Evolutionary conservation across 2,797 vertebrate species (phyloP).

Genomic region (Macroramphosus scolopax): DNA sequence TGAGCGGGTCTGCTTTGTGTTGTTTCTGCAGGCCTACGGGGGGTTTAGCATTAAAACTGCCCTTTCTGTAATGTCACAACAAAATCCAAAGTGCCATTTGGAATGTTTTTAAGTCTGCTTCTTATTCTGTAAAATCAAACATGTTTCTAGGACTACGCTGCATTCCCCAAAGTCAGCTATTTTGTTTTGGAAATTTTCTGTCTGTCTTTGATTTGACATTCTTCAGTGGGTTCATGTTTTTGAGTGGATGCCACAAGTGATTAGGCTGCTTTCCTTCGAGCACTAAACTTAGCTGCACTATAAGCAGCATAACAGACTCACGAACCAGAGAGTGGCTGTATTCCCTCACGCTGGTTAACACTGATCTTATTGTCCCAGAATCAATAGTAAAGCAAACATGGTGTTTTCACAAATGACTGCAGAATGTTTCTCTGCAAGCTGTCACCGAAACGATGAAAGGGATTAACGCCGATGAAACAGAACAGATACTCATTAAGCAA

Average conservation of each 20-base stretch:
- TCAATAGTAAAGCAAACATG: constrained; percentile 35
- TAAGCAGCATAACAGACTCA: constrained; percentile 40
- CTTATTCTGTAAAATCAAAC: constrained; percentile 45
- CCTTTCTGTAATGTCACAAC: constrained; percentile 20
- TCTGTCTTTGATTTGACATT: constrained; percentile 36
- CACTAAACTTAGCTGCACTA: constrained; percentile 47
- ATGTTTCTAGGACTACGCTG: constrained; percentile 34
- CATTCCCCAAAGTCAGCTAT: constrained; percentile 20
- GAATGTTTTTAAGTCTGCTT: constrained; percentile 27
- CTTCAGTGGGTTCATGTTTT: constrained; percentile 54
- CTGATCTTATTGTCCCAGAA: constrained; percentile 43
- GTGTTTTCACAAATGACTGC: constrained; percentile 46
- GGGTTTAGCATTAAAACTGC: constrained; percentile 14
- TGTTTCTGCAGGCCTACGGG: constrained; percentile 25
- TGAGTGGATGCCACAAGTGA: constrained; percentile 51
- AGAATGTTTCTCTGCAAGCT: constrained; percentile 45
- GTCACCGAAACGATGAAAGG: constrained; percentile 34
- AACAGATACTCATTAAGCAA: constrained; percentile 29
- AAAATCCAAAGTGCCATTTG: constrained; percentile 29
- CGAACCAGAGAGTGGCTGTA: constrained; percentile 39
- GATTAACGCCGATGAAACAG: constrained; percentile 26
- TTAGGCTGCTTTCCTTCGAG: constrained; percentile 45
- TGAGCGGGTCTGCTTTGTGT: constrained; percentile 26
- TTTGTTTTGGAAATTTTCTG: constrained; percentile 41
- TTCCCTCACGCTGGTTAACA: too few relatives aligned